These are phyloP conservation scores for Tautogolabrus adspersus DNA, from an alignment of 2,113 vertebrate species.

Conservation along the genomic window DNA sequence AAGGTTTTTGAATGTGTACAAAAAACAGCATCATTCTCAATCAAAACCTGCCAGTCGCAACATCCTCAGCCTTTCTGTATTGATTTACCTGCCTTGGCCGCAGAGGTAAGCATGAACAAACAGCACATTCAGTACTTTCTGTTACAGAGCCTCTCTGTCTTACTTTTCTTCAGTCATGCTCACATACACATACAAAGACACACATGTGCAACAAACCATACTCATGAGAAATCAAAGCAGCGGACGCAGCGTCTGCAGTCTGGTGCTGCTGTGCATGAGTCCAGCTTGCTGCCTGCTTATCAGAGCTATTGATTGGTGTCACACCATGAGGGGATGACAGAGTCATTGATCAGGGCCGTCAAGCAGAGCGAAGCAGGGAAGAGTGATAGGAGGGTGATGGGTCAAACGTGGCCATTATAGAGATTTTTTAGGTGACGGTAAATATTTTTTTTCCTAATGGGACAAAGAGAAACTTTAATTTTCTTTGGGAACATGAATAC, in stretches of 20 bases:
- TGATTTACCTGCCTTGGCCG: constrained; percentile 42
- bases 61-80: constrained; percentile 43
- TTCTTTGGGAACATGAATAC: constrained; percentile 7
- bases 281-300: constrained; percentile 66
- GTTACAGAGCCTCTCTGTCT: constrained; percentile 23
- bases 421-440: neutral
- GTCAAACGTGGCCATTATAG: constrained; percentile 19
- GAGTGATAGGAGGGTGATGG: neutral
- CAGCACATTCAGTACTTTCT: constrained; percentile 59
- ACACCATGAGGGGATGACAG: constrained; percentile 59
- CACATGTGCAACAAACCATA: constrained; percentile 12
- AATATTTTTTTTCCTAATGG: neutral
- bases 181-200: constrained; percentile 20
- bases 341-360: constrained; percentile 63
- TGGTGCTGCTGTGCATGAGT: constrained; percentile 59
- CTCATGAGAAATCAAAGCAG: constrained; percentile 56
- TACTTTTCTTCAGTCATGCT: constrained; percentile 23
- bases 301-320: constrained; percentile 81
- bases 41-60: constrained; percentile 35
- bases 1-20: neutral
- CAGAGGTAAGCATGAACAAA: constrained; percentile 62
- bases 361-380: constrained; percentile 25
- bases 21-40: constrained; percentile 26
- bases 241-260: constrained; percentile 32
- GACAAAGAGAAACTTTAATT: constrained; percentile 10